phyloP scores from a whole-genome alignment of 2,797 vertebrate species.

The Pangasius krempfi region DNA sequence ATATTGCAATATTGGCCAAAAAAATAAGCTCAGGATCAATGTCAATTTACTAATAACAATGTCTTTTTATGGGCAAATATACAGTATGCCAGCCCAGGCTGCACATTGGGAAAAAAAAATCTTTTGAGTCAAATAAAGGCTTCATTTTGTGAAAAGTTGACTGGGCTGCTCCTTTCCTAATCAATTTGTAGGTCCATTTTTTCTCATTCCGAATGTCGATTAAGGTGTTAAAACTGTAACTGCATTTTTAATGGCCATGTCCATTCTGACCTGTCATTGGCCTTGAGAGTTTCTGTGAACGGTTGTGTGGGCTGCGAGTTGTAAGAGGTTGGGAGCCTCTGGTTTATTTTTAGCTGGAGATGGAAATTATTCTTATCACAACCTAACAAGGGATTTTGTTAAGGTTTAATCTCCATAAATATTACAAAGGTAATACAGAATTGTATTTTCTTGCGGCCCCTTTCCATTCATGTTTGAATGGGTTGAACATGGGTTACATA shows the following conservation, averaged over 20 bases:
- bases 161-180: neutral
- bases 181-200: neutral
- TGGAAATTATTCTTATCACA: slow-evolving; percentile 2
- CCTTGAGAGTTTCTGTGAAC: neutral
- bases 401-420: neutral
- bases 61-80: neutral
- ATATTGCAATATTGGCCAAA: too few species aligned
- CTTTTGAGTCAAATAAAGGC: neutral
- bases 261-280: neutral
- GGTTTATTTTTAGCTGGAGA: slow-evolving; percentile 12
- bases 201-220: neutral
- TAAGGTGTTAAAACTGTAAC: slow-evolving; percentile 7
- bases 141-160: neutral
- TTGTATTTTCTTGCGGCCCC: neutral
- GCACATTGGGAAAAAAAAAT: neutral
- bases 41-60: neutral
- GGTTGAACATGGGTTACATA: neutral
- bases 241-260: slow-evolving; percentile 7
- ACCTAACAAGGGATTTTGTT: neutral
- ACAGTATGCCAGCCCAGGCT: neutral
- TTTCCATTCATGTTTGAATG: neutral
- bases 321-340: neutral
- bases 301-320: neutral
- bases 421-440: neutral
- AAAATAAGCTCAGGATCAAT: neutral